phyloP scores from a whole-genome alignment of 1,140 invertebrate species.

The Chironomus tepperi region DNA sequence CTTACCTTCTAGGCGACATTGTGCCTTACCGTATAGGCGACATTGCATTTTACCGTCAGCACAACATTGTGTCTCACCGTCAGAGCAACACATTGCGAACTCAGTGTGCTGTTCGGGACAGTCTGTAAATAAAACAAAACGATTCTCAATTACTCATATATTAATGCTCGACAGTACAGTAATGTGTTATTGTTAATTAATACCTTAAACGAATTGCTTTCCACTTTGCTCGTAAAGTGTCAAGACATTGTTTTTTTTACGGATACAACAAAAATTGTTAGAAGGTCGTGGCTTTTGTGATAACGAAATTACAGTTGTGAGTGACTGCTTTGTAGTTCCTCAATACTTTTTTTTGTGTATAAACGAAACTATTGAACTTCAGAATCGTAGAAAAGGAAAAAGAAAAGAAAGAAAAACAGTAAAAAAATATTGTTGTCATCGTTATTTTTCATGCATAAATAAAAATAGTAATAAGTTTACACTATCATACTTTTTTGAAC shows the following conservation, averaged over 20 bases:
- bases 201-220: background rate
- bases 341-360: background rate
- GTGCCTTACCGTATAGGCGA: too few species aligned
- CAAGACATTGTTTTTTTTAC: background rate
- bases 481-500: background rate
- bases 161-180: background rate
- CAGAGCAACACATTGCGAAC: too few species aligned
- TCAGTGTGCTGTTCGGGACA: too few species aligned
- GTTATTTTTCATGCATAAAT: background rate
- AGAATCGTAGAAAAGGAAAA: background rate
- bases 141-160: background rate
- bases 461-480: background rate
- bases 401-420: background rate
- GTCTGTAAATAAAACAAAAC: background rate
- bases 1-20: too few species aligned
- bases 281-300: background rate
- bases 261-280: background rate
- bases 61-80: too few species aligned
- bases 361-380: background rate
- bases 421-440: slow-evolving; percentile 4
- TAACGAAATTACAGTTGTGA: background rate
- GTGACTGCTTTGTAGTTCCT: background rate
- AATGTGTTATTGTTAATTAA: background rate
- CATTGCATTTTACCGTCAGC: too few species aligned
- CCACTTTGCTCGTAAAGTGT: background rate